Conservation (phyloP, 2,888 invertebrate species). For the Zaprionus obscuricornis region DNA sequence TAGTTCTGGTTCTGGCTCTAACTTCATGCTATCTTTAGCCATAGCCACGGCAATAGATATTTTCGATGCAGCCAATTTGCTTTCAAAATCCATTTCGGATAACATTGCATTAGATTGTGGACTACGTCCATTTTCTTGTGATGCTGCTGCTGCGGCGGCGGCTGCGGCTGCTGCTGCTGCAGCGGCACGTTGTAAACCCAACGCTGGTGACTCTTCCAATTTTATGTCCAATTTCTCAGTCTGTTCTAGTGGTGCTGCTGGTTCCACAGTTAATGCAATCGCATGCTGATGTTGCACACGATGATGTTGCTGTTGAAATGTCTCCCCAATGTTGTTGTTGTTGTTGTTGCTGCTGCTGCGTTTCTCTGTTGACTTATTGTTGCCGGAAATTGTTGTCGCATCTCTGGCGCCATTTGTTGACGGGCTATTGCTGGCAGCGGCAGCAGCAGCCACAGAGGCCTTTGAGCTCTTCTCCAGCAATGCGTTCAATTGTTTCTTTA, state of each 20-base stretch:
- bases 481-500: conserved; percentile 82
- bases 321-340: conserved; percentile 45
- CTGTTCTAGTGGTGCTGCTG: conserved; percentile 80
- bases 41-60: conserved; percentile 78
- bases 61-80: conserved; percentile 81
- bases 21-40: conserved; percentile 60
- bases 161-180: conserved; percentile 47
- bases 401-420: conserved; percentile 40
- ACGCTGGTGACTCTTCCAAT: conserved; percentile 77
- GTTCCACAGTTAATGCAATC: conserved; percentile 79
- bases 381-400: conserved; percentile 10
- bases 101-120: conserved; percentile 39
- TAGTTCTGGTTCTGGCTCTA: no score
- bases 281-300: conserved; percentile 79
- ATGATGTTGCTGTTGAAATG: conserved; percentile 46
- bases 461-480: conserved; percentile 76
- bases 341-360: conserved; percentile 45
- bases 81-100: conserved; percentile 81
- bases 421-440: conserved; percentile 35
- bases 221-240: conserved; percentile 80
- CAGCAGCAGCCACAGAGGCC: no score
- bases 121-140: conserved; percentile 45
- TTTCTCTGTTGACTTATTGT: conserved; percentile 40
- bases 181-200: conserved; percentile 74
- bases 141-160: background rate